Evolutionary conservation across 35 echinoderm and acorn worm species (phyloP).

Genomic region (Heliocidaris erythrogramma): DNA sequence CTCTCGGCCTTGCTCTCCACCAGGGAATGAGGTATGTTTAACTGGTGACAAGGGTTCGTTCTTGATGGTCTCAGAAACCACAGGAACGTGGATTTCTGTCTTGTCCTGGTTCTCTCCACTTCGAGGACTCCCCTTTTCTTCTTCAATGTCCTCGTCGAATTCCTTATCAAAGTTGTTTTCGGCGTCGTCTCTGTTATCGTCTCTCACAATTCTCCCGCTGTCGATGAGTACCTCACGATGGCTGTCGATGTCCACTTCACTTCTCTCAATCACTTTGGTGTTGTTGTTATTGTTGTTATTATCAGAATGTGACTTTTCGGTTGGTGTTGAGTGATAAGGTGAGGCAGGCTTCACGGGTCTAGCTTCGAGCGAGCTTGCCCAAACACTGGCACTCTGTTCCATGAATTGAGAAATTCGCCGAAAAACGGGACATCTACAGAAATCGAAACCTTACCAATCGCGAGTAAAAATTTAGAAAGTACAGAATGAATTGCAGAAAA

Average conservation of each 20-base stretch:
- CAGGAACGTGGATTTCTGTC: background rate
- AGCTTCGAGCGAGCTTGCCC: constrained; percentile 57
- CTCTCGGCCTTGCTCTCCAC: constrained; percentile 32
- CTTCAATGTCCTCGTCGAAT: background rate
- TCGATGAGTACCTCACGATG: constrained; percentile 20
- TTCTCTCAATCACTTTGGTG: constrained; percentile 22
- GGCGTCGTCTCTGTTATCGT: constrained; percentile 21
- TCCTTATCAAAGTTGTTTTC: constrained; percentile 6
- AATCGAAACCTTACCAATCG: background rate
- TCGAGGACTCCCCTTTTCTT: background rate
- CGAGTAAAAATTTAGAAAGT: background rate
- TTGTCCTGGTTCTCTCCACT: background rate
- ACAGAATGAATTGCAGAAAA: background rate
- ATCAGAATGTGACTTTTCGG: background rate
- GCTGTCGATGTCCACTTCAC: constrained; percentile 20
- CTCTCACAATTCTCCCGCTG: background rate
- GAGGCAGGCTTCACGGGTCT: constrained; percentile 32
- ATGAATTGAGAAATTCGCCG: constrained; percentile 47
- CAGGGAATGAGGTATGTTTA: background rate
- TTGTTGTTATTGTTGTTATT: constrained; percentile 45
- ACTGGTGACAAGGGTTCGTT: background rate
- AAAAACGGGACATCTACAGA: background rate
- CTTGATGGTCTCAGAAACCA: background rate
- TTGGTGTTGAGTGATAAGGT: background rate
- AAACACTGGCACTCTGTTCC: constrained; percentile 64